Base-by-base conservation (phyloP, 2,888 invertebrate species). In the Caenorhabditis sp. region DNA sequence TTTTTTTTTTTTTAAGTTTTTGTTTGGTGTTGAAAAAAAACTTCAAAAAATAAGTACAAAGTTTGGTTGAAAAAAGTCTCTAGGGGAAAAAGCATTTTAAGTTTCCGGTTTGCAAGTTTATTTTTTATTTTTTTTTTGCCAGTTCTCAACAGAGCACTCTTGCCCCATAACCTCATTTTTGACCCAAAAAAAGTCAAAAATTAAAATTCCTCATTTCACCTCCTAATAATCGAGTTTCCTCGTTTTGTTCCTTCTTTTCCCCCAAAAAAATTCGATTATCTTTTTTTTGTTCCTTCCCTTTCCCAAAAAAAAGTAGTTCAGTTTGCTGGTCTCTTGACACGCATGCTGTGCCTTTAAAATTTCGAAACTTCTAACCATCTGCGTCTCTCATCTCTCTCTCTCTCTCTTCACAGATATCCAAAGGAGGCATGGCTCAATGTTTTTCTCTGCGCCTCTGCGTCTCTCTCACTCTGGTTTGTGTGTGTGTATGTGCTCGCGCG, bases 1-100 rank as follows among this genome's bases (percentile, higher is more conserved):
- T 64, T 64, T 69, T 69, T 31, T 38, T 43, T 21, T 60, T 26
- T 25, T n/a, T 49, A 20, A 20, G 23, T 1, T 20, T 43, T 50
- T 60, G 23, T 60, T 62, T 36, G 10, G 36, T 36, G 10, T 8
- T 36, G 5, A 5, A 36, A 36, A 36, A 36, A 8, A 8, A 36
- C 5, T 14, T 3, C 5, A 17, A 43, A 43, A 17, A 43, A 43
- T 12, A 43, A 43, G 31, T 31, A 31, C 31, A 31, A 31, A 31
- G 31, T n/a, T n/a, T n/a, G n/a, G n/a, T n/a, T n/a, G n/a, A n/a
- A 36, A 36, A 8, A 10, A 10, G 36, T 36, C 36, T 36, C 36
- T 5, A 8, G 7, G 36, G 7, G 36, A 36, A 8, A 12, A 20
- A 12, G 20, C 20, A 1, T 21, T 36, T 8, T 20, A 21, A 36